These are phyloP conservation scores for Ethmia dodecea DNA, from an alignment of 2,888 invertebrate species.

Conservation along the genomic window DNA sequence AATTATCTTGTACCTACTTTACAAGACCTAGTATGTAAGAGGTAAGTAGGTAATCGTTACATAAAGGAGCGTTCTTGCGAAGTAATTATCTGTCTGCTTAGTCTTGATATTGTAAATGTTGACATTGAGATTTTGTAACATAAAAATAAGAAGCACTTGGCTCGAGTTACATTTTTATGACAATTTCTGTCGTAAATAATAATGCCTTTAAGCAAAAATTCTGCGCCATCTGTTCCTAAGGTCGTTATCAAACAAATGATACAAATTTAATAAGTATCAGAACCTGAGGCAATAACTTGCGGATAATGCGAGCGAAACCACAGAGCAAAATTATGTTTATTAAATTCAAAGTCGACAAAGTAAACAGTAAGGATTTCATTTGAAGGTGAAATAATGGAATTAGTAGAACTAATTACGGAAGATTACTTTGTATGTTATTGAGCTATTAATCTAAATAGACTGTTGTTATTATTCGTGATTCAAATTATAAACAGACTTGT, in stretches of 20 bases:
- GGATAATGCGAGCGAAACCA: slow-evolving; percentile 28
- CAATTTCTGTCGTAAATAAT: slow-evolving; percentile 8
- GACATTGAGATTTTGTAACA: too few relatives aligned
- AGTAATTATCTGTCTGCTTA: too few relatives aligned
- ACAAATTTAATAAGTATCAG: slow-evolving; percentile 27
- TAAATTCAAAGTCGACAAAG: slow-evolving; percentile 21
- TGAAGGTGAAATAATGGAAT: slow-evolving; percentile 20
- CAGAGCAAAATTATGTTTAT: slow-evolving; percentile 30
- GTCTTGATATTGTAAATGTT: too few relatives aligned
- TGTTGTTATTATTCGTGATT: slow-evolving; percentile 16
- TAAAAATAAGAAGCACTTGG: too few relatives aligned
- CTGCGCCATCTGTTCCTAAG: slow-evolving; percentile 25
- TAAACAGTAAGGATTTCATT: slow-evolving; percentile 34
- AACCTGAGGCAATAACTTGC: slow-evolving; percentile 23
- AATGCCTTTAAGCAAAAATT: slow-evolving; percentile 22
- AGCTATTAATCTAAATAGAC: slow-evolving; percentile 26
- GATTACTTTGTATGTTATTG: slow-evolving; percentile 28
- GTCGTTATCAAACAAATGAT: slow-evolving; percentile 14
- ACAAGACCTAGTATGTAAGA: too few relatives aligned
- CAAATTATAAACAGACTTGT: slow-evolving; percentile 1
- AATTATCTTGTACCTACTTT: too few relatives aligned
- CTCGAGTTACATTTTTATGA: too few relatives aligned
- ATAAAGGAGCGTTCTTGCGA: too few relatives aligned
- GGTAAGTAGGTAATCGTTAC: too few relatives aligned
- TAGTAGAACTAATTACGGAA: slow-evolving; percentile 22